phyloP scores from a whole-genome alignment of 2,888 invertebrate species.

The Protonemura montana region DNA sequence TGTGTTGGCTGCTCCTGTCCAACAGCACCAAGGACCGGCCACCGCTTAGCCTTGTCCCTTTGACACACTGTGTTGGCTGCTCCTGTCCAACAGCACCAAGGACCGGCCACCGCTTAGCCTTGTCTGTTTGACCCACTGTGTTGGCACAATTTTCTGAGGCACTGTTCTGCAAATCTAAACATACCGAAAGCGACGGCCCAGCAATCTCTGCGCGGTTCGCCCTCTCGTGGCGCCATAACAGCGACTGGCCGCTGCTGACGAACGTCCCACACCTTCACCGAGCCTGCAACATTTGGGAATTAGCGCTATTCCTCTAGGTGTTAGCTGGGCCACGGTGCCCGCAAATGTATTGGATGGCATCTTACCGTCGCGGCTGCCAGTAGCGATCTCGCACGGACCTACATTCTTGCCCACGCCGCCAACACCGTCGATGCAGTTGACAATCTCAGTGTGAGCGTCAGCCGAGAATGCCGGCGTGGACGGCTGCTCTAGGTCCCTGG shows the following conservation, averaged over 20 bases:
- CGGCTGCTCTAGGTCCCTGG: slow-evolving; percentile 81
- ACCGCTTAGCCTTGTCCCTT: too few species aligned
- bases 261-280: slow-evolving; percentile 95
- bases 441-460: slow-evolving; percentile 82
- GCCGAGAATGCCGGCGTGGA: slow-evolving; percentile 79
- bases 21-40: too few species aligned
- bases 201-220: slow-evolving; percentile 82
- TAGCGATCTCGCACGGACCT: slow-evolving; percentile 94
- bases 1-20: too few species aligned
- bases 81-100: too few species aligned
- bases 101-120: too few species aligned
- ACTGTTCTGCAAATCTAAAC: slow-evolving; percentile 7
- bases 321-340: too few species aligned
- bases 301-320: neutral
- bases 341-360: too few species aligned
- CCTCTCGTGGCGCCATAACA: slow-evolving; percentile 79
- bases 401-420: slow-evolving; percentile 80
- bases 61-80: too few species aligned
- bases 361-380: slow-evolving; percentile 90
- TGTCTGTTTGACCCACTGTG: too few species aligned
- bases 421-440: slow-evolving; percentile 91
- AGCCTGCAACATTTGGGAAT: slow-evolving; percentile 61
- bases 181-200: slow-evolving; percentile 90
- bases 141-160: too few species aligned
- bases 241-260: slow-evolving; percentile 90